These are phyloP conservation scores for Dreissena rostriformis DNA, from an alignment of 1,140 invertebrate genomes.

Conservation along the genomic window DNA sequence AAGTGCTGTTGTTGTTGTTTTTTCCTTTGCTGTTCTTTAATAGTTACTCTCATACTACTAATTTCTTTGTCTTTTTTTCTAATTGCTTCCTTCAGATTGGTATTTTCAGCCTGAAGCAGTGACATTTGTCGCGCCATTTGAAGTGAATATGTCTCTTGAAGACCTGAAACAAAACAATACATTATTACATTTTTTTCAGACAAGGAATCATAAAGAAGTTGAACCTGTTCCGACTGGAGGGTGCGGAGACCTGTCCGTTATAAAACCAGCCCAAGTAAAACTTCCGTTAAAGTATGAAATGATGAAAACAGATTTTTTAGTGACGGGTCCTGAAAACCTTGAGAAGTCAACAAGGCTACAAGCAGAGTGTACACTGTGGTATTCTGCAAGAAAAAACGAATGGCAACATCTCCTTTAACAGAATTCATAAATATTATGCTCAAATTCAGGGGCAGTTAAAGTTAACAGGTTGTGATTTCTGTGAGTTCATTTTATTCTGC, in stretches of 20 bases:
- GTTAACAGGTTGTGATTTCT: too few species aligned
- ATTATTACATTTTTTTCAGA: too few species aligned
- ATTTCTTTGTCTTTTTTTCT: conserved; percentile 10
- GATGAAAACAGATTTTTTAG: background rate
- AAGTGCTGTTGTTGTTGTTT: background rate
- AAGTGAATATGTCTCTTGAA: background rate
- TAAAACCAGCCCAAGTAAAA: background rate
- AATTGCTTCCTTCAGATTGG: too few species aligned
- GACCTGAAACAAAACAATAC: background rate
- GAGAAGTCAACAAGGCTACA: conserved; percentile 1
- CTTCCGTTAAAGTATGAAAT: background rate
- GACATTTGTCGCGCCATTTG: too few species aligned
- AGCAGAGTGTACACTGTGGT: background rate
- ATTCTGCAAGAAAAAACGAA: background rate
- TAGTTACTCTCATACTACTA: background rate
- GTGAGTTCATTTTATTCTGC: too few species aligned
- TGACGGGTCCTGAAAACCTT: conserved; percentile 1
- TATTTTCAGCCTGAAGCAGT: too few species aligned
- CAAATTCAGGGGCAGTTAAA: background rate
- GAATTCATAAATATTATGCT: conserved; percentile 18
- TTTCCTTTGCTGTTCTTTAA: background rate
- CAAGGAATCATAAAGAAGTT: conserved; percentile 12
- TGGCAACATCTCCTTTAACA: conserved; percentile 4
- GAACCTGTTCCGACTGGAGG: background rate
- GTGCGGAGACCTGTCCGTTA: too few species aligned